These are phyloP conservation scores for Macrotis lagotis DNA, from an alignment of 2,113 vertebrate species.

Conservation along the genomic window DNA sequence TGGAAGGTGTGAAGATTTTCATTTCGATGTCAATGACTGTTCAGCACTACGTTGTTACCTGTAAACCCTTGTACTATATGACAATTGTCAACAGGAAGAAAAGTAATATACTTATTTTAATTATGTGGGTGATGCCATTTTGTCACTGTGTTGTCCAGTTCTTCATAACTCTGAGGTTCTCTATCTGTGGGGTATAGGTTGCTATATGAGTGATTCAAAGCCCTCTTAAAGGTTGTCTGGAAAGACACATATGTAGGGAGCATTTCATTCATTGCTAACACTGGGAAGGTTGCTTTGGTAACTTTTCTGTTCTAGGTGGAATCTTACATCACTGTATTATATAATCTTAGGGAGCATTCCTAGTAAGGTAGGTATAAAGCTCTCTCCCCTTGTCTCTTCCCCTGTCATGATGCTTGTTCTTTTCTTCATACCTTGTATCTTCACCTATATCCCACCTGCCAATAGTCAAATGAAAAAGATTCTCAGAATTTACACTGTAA, in stretches of 20 bases:
- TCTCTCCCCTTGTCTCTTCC: slow-evolving; percentile 51
- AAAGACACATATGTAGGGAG: slow-evolving; percentile 15
- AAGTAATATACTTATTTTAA: not conserved
- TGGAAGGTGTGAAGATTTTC: slow-evolving; percentile 42
- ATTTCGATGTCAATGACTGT: slow-evolving; percentile 59
- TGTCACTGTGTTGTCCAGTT: slow-evolving; percentile 2
- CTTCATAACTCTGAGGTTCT: slow-evolving; percentile 18
- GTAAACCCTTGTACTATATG: slow-evolving; percentile 44
- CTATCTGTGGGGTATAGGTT: slow-evolving; percentile 50
- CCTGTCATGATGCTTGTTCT: slow-evolving; percentile 41
- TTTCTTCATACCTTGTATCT: slow-evolving; percentile 59
- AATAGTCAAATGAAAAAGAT: slow-evolving; percentile 46
- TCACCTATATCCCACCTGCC: slow-evolving; percentile 15
- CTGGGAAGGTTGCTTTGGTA: not conserved
- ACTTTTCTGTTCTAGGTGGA: slow-evolving; percentile 14
- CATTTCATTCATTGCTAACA: slow-evolving; percentile 37
- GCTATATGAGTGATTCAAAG: slow-evolving; percentile 46
- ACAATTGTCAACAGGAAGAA: not conserved
- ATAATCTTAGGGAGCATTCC: slow-evolving; percentile 4
- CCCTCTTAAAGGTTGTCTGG: slow-evolving; percentile 48
- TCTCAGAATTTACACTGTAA: slow-evolving; percentile 65
- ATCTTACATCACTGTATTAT: slow-evolving; percentile 53
- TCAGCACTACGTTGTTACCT: slow-evolving; percentile 46
- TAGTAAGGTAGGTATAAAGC: slow-evolving; percentile 30
- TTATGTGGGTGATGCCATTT: not conserved